Percentiles rank a stretch among this genome's conserved stretches.
phyloP scores from a whole-genome alignment of 2,113 vertebrate species.

The Gadus chalcogrammus region DNA sequence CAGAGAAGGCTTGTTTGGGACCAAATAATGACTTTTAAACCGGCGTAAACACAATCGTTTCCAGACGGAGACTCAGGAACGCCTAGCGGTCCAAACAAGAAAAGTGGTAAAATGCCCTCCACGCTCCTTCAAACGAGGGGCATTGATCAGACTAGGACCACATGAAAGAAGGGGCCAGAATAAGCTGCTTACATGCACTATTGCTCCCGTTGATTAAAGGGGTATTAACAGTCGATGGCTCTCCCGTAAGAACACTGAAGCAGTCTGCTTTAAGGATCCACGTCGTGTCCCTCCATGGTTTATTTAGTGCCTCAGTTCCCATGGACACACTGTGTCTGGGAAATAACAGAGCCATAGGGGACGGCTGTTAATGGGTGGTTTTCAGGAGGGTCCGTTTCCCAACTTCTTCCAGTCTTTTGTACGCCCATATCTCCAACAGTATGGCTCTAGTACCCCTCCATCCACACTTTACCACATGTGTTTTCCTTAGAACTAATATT shows the following conservation, averaged over 20 bases:
- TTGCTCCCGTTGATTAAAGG: constrained; percentile 49
- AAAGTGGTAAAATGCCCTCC: not conserved
- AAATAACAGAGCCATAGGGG: constrained; percentile 47
- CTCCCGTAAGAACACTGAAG: constrained; percentile 55
- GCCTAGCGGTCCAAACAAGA: not conserved
- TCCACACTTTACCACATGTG: no score
- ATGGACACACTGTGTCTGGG: constrained; percentile 39
- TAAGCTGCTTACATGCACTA: constrained; percentile 51
- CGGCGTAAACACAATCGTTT: no score
- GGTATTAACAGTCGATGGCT: constrained; percentile 44
- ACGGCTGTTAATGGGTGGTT: constrained; percentile 47
- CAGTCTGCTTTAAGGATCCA: constrained; percentile 44
- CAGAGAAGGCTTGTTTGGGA: no score
- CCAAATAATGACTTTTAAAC: no score
- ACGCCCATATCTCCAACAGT: no score
- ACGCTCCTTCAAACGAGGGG: constrained; percentile 2
- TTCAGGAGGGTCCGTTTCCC: constrained; percentile 39
- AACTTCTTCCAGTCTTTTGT: no score
- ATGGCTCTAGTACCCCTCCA: no score
- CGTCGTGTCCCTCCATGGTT: constrained; percentile 59
- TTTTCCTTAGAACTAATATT: no score
- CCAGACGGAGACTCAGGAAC: not conserved
- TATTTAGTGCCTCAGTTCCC: constrained; percentile 67
- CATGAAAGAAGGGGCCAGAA: constrained; percentile 34
- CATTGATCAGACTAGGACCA: constrained; percentile 24